Base-by-base conservation (phyloP, 2,113 vertebrate genomes). In the Bufo gargarizans region DNA sequence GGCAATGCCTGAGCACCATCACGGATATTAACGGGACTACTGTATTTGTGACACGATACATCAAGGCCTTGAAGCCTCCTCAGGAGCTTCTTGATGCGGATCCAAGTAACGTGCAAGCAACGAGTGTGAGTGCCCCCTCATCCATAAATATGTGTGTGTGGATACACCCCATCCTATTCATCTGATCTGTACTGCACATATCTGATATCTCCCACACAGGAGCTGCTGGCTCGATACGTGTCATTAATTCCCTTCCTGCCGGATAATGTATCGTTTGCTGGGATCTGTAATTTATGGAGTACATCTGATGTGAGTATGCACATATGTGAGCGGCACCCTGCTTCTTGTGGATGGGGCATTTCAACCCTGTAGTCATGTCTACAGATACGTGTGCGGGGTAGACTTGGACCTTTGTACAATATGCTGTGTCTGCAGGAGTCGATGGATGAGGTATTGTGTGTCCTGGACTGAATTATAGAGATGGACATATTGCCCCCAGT, bases 241-340 rank as follows among this genome's bases (percentile, higher is more conserved):
- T 96, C 98, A 63, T 93, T 99, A 91, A 96, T 99, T 74, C 98
- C 98, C 1, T 99, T 96, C 89, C 91, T 99, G 91, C 98, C 98
- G 0, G 97, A 99, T 86, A 95, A 93, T 0, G 95, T 98, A 19
- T 97, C 97, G 0, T 99, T 99, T 85, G 94, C 96, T 43, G 95
- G 95, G 0, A 86, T 95, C 87, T 99, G 98, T 92, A 97, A 99
- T 90, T 93, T 99, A 22, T 99, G 98, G 98, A 97, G 96, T 91
- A 98, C 97, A 3, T 98, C 97, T 7, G 97, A 99, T 14, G 98
- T 99, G 92, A 97, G 97, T 93, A 84, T 19, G n/a, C 20, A 33
- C 3, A 1, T 33, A 33, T 33, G 33, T 0, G 33, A 33, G 33
- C 0, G 33, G 33, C 33, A 33, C 33, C 33, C 33, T 33, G 33